Evolutionary conservation across 2,113 vertebrate genomes (phyloP), one percentile per base, ranked within the genome.

Genomic region (Antechinus stuartii): DNA sequence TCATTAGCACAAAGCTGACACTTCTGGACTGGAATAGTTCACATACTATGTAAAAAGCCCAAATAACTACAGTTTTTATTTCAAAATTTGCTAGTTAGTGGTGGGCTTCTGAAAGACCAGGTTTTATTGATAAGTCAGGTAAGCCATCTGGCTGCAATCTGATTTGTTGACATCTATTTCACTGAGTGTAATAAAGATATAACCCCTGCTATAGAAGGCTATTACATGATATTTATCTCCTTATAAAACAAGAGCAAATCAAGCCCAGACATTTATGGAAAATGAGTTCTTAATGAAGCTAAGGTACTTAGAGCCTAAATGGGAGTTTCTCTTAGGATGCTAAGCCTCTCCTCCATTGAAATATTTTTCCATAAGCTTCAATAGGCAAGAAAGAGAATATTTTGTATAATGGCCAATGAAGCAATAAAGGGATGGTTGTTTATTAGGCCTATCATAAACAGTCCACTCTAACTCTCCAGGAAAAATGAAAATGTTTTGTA

Each of bases 111-210:
- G 98, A 98, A 98, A 98, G 96, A 97, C 97, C 95, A 98, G 97
- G 98, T 98, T 98, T 98, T 98, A 98, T 98, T 98, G 98, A 98
- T 98, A 98, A 98, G 98, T 98, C 98, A 97, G 95, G 97, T 96
- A 97, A 96, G 98, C 98, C 98, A 98, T 98, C 98, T 99, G 98
- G 98, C 98, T 98, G 97, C 98, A 97, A 98, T 98, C 98, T 98
- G 98, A 98, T 94, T 98, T 95, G 97, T 96, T 97, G 97, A 96
- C 98, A 97, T 98, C 98, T 98, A 96, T 99, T 98, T 98, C 97
- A 94, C 97, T 98, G 98, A 55, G 92, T 98, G 56, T 98, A 99
- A 98, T 99, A 98, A 99, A 98, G 98, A 98, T 98, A 95, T 98
- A 98, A 98, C 97, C 98, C 98, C 98, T 98, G 98, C 98, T 95